These are phyloP conservation scores for Neoscelio sp. DNA, from an alignment of 2,888 invertebrate genomes.

Conservation along the genomic window DNA sequence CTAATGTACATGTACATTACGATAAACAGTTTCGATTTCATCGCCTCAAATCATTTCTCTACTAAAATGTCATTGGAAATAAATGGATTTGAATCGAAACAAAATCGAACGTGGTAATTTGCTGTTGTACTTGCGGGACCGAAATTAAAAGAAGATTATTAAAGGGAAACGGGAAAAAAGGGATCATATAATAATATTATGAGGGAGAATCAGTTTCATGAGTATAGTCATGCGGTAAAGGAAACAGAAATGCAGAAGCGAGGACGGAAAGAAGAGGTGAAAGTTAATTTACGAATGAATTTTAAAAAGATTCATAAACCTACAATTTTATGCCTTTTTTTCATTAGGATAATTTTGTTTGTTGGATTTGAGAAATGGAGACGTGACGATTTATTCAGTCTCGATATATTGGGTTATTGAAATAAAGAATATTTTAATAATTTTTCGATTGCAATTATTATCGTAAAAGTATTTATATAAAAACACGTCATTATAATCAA, in stretches of 20 bases:
- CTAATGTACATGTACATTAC: too few species aligned
- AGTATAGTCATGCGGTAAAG: neutral
- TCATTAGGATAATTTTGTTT: neutral
- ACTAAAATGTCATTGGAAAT: neutral
- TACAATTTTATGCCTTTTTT: neutral
- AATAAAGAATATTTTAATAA: too few species aligned
- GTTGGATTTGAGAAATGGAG: neutral
- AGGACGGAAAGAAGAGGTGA: neutral
- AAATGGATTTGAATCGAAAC: conserved; percentile 1
- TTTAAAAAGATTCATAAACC: conserved; percentile 3
- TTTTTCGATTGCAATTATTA: too few species aligned
- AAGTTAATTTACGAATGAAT: conserved; percentile 25
- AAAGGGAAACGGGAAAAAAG: neutral
- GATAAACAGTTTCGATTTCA: neutral
- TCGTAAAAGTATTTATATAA: too few species aligned
- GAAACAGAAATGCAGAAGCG: conserved; percentile 9
- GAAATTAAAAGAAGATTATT: too few species aligned
- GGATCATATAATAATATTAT: neutral
- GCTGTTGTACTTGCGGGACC: neutral
- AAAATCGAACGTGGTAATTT: neutral
- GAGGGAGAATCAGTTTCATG: neutral
- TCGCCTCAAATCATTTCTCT: neutral
- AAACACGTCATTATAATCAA: too few species aligned
- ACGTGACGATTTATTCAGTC: too few species aligned
- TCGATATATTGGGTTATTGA: too few species aligned